Evolutionary conservation across 2,888 invertebrate species (phyloP).

Genomic region (Aromia moschata): DNA sequence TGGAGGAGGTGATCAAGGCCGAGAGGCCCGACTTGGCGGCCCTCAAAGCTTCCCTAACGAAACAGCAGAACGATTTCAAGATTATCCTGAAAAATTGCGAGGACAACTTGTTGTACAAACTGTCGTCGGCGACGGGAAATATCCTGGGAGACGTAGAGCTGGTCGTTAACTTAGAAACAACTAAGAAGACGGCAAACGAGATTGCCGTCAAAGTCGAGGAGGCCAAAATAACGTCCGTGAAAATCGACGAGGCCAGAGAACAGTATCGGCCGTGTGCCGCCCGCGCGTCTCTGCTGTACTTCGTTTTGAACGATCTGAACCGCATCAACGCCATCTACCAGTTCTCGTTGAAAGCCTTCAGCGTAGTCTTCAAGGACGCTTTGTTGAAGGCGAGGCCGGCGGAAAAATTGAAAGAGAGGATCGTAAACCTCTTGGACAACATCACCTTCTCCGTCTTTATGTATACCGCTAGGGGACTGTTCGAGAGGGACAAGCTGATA

Average conservation of each 20-base stretch:
- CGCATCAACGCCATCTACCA: constrained; percentile 96
- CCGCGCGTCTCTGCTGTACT: constrained; percentile 89
- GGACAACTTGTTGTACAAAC: constrained; percentile 85
- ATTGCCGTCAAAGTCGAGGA: constrained; percentile 88
- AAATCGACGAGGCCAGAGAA: constrained; percentile 92
- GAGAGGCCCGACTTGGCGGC: constrained; percentile 92
- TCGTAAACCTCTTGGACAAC: constrained; percentile 82
- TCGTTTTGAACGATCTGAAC: constrained; percentile 89
- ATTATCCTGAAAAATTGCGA: constrained; percentile 90
- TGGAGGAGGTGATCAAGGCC: constrained; percentile 92
- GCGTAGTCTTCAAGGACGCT: constrained; percentile 89
- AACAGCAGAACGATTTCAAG: constrained; percentile 94
- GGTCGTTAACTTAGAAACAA: constrained; percentile 91
- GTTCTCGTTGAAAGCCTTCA: constrained; percentile 94
- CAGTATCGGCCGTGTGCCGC: constrained; percentile 86
- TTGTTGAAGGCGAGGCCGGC: constrained; percentile 74
- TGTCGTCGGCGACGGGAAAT: constrained; percentile 91
- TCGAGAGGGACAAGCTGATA: constrained; percentile 91
- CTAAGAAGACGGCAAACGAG: constrained; percentile 91
- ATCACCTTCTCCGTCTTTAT: constrained; percentile 88
- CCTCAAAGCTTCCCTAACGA: constrained; percentile 83
- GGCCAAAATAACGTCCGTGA: constrained; percentile 83
- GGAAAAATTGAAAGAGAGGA: constrained; percentile 77
- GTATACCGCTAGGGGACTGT: constrained; percentile 90
- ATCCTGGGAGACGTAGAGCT: constrained; percentile 90